A percentile compares a stretch with the other conserved stretches of the same genome.
Conservation (phyloP, 2,113 vertebrate species). For the Furnarius figulus region DNA sequence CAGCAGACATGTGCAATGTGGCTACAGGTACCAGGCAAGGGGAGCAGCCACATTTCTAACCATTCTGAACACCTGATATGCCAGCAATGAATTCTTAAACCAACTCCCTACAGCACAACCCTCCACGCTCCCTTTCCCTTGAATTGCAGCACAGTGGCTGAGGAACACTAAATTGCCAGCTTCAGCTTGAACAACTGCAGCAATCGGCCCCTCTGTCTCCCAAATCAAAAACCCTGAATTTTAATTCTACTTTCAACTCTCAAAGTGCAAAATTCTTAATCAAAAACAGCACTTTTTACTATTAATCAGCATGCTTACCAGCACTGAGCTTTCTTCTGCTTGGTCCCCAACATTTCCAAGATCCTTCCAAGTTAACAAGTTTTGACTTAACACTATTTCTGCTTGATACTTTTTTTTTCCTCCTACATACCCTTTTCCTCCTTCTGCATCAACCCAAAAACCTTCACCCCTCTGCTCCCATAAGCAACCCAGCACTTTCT, state of each 20-base stretch:
- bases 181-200: background rate
- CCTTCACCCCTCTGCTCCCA: background rate
- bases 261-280: background rate
- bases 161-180: background rate
- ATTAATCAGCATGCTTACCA: background rate
- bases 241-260: background rate
- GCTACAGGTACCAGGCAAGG: background rate
- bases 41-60: background rate
- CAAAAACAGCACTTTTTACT: background rate
- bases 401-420: background rate
- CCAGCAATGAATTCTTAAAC: background rate
- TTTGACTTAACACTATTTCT: background rate
- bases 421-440: accelerated
- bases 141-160: background rate
- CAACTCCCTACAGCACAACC: background rate
- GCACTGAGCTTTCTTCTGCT: background rate
- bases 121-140: background rate
- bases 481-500: background rate
- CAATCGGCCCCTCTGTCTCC: background rate
- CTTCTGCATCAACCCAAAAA: background rate
- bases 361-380: background rate
- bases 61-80: accelerated
- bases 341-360: background rate
- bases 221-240: background rate
- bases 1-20: accelerated